Conservation (phyloP, 2,888 invertebrate species). For the Caprella mutica region DNA sequence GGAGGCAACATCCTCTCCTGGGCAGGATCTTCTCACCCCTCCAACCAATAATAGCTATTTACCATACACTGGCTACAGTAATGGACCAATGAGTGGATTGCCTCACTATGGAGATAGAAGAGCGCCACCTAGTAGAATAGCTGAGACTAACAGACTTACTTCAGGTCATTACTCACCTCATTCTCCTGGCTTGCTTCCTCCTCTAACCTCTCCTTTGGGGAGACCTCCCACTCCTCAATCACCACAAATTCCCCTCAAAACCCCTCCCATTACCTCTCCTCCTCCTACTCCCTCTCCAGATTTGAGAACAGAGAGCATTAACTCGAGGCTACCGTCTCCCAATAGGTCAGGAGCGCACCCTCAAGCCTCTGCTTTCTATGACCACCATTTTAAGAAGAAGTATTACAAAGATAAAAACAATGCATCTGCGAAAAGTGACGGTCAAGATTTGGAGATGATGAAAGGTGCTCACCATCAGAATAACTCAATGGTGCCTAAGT, state of each 20-base stretch:
- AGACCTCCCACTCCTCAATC: conserved; percentile 33
- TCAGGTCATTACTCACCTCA: conserved; percentile 24
- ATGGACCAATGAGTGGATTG: background rate
- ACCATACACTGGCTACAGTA: background rate
- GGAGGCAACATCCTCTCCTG: conserved; percentile 26
- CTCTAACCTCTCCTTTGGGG: conserved; percentile 23
- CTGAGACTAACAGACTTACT: background rate
- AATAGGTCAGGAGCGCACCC: conserved; percentile 5
- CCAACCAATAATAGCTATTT: conserved; percentile 2
- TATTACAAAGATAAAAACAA: conserved; percentile 29
- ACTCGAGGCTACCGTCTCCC: conserved; percentile 14
- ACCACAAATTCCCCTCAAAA: conserved; percentile 21
- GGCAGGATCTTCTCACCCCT: conserved; percentile 16
- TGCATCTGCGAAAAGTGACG: too few species aligned
- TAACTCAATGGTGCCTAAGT: conserved; percentile 22
- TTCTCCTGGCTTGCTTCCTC: conserved; percentile 23
- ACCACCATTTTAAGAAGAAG: conserved; percentile 34
- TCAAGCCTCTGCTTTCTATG: conserved; percentile 14
- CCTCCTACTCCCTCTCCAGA: conserved; percentile 33
- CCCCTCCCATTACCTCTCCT: conserved; percentile 32
- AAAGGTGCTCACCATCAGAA: conserved; percentile 9
- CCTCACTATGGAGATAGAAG: background rate
- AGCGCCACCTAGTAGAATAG: background rate
- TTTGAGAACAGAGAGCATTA: conserved; percentile 11
- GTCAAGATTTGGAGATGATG: too few species aligned